Conservation (phyloP, 2,797 vertebrate genomes). For the Limnodromus scolopaceus region DNA sequence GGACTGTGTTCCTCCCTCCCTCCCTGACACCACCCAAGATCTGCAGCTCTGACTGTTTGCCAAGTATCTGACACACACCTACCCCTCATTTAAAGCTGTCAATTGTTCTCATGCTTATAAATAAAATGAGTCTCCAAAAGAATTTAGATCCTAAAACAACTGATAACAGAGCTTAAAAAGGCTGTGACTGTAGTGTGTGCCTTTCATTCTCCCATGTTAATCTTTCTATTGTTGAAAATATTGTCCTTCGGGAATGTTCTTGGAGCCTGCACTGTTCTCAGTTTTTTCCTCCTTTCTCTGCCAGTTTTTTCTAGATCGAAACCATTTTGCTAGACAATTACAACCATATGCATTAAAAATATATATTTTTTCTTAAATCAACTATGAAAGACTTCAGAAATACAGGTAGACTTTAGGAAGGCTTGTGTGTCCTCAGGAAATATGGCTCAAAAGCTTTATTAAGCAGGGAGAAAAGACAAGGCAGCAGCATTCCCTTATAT, state of each 20-base stretch:
- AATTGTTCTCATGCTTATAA: constrained; percentile 27
- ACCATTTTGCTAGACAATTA: constrained; percentile 55
- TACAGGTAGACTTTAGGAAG: background rate
- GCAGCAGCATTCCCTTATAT: background rate
- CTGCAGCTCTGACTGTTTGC: constrained; percentile 4
- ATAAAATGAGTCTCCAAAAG: constrained; percentile 52
- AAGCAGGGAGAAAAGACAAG: background rate
- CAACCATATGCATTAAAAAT: constrained; percentile 49
- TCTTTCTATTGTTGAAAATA: constrained; percentile 46
- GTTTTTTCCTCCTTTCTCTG: constrained; percentile 69
- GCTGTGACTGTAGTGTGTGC: background rate
- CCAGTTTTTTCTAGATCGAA: constrained; percentile 68
- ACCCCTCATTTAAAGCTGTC: constrained; percentile 38
- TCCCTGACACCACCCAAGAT: constrained; percentile 18
- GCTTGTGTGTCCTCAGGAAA: background rate
- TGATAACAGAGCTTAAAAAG: constrained; percentile 23
- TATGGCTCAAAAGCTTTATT: constrained; percentile 10
- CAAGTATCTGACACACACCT: constrained; percentile 52
- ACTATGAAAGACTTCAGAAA: background rate
- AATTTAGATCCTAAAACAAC: constrained; percentile 41
- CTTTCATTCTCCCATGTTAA: constrained; percentile 37
- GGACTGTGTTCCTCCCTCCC: background rate
- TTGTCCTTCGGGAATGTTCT: constrained; percentile 51
- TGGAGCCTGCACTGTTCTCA: constrained; percentile 33
- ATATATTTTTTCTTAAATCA: background rate